A percentile compares a stretch with the other conserved stretches of the same genome.
These are phyloP conservation scores for Sinelater perroti DNA, from an alignment of 2,888 invertebrate species.

Conservation along the genomic window DNA sequence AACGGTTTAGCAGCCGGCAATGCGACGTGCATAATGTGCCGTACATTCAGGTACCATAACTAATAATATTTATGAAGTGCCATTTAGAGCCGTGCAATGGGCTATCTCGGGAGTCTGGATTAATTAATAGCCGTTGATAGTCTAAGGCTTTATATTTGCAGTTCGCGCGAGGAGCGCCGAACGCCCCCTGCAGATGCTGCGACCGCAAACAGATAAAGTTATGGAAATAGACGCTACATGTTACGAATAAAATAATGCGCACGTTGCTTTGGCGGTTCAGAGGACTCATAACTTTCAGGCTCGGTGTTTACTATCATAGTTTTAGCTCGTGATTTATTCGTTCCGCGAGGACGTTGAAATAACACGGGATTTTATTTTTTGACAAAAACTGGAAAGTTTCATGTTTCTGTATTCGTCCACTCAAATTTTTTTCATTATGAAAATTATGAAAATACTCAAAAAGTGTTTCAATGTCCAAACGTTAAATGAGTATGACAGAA, in stretches of 20 bases:
- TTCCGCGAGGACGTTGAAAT: too few species aligned
- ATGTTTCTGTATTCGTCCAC: too few species aligned
- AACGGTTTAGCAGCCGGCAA: constrained; percentile 31
- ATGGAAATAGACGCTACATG: constrained; percentile 34
- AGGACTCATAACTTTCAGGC: constrained; percentile 23
- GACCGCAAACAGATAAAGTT: constrained; percentile 36
- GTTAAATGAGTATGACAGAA: too few species aligned
- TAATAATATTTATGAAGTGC: constrained; percentile 21
- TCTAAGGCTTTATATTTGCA: constrained; percentile 32
- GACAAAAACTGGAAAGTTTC: too few species aligned
- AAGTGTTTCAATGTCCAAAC: too few species aligned
- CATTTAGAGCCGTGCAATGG: background rate
- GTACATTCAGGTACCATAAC: constrained; percentile 26
- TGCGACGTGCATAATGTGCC: constrained; percentile 24
- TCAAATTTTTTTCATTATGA: too few species aligned
- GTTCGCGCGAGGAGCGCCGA: constrained; percentile 16
- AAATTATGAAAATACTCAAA: too few species aligned
- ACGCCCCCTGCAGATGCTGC: constrained; percentile 32
- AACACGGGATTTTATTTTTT: too few species aligned
- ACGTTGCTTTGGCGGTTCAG: constrained; percentile 35
- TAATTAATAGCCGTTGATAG: constrained; percentile 17
- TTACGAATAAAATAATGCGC: constrained; percentile 36
- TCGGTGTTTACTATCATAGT: constrained; percentile 18
- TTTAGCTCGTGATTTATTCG: background rate
- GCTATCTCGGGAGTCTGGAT: constrained; percentile 13